Evolutionary conservation across 2,888 invertebrate species (phyloP).

Genomic region (Synergus gifuensis): DNA sequence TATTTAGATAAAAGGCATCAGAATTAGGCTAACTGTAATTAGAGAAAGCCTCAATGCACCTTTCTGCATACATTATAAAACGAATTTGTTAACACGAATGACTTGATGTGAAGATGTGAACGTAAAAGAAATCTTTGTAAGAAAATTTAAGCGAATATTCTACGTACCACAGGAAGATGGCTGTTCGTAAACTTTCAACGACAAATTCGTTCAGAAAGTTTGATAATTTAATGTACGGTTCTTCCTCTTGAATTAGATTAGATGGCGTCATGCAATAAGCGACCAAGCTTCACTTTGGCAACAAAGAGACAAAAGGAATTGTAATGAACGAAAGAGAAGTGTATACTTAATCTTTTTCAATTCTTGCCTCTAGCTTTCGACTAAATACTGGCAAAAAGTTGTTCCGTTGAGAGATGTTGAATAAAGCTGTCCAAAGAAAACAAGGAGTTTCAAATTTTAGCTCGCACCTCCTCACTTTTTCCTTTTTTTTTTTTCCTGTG

Average conservation of each 20-base stretch:
- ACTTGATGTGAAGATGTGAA: not conserved
- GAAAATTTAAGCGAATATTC: not conserved
- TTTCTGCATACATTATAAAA: not conserved
- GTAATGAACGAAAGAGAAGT: not conserved
- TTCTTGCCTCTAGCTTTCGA: not conserved
- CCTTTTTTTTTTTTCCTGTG: not conserved
- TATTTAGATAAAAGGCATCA: constrained; percentile 1
- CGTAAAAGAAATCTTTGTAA: not conserved
- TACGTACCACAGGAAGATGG: not conserved
- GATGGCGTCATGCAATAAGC: not conserved
- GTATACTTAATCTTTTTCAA: not conserved
- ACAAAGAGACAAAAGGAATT: not conserved
- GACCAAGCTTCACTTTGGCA: not conserved
- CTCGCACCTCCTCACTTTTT: not conserved
- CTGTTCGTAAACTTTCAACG: not conserved
- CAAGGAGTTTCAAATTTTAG: not conserved
- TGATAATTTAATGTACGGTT: not conserved
- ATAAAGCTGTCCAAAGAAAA: not conserved
- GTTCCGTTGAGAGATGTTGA: not conserved
- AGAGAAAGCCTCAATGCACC: not conserved
- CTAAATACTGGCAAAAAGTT: not conserved
- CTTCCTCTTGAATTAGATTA: not conserved
- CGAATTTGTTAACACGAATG: not conserved
- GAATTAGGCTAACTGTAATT: constrained; percentile 25
- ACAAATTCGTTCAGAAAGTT: not conserved